Evolutionary conservation across 2,113 vertebrate species (phyloP).

Genomic region (Xenus cinereus): DNA sequence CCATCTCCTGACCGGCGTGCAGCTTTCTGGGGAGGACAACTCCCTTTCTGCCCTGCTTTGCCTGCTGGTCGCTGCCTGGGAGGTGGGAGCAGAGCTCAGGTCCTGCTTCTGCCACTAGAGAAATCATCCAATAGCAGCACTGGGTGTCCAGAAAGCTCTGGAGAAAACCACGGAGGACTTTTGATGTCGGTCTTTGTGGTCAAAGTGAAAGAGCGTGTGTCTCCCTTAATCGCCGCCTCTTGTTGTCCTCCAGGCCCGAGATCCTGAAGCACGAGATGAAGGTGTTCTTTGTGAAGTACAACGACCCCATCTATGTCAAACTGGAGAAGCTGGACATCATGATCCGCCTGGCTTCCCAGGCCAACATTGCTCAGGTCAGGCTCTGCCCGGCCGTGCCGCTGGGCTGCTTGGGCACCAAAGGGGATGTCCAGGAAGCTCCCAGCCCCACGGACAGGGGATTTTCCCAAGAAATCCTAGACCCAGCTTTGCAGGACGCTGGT

Average conservation of each 20-base stretch:
- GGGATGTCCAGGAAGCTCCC: fast-evolving
- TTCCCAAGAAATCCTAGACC: fast-evolving
- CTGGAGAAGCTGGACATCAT: slow-evolving; percentile 99
- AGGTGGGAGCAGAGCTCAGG: not conserved
- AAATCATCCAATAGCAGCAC: too few species aligned
- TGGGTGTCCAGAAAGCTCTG: not conserved
- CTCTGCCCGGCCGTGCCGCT: not conserved
- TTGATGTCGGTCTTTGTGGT: not conserved
- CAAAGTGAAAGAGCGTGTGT: fast-evolving
- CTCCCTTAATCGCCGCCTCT: not conserved
- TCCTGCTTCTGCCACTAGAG: not conserved
- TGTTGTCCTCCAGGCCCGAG: slow-evolving; percentile 79
- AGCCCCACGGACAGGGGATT: fast-evolving
- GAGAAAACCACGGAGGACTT: not conserved
- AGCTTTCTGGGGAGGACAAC: not conserved
- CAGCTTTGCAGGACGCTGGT: fast-evolving
- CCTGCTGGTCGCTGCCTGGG: not conserved
- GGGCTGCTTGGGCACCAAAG: not conserved
- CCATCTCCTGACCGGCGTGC: fast-evolving
- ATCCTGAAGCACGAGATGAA: slow-evolving; percentile 99
- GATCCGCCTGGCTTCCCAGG: slow-evolving; percentile 97
- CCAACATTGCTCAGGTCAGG: slow-evolving; percentile 95
- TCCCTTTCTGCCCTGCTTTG: not conserved
- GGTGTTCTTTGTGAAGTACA: slow-evolving; percentile 99
- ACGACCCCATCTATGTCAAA: slow-evolving; percentile 98